phyloP scores from a whole-genome alignment of 1,140 invertebrate species.

The Melitaea cinxia region DNA sequence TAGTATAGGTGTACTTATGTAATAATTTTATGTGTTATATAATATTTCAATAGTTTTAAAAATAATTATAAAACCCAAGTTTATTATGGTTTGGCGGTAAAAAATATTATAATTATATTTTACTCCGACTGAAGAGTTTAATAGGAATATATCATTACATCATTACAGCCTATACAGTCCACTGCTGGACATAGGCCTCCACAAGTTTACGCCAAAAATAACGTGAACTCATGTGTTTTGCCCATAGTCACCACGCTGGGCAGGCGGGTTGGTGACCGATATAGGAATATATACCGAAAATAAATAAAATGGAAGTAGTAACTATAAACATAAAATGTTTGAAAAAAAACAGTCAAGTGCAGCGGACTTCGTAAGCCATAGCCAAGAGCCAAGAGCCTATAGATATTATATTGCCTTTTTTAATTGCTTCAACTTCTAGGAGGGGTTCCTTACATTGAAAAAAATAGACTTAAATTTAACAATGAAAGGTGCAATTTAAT shows the following conservation, averaged over 20 bases:
- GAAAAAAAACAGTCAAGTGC: not conserved
- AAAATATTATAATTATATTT: not conserved
- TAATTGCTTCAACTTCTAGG: constrained; percentile 4
- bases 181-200: no score
- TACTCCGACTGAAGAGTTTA: no score
- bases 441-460: not conserved
- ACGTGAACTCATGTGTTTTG: no score
- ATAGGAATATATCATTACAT: no score
- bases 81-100: not conserved
- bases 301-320: not conserved
- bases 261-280: no score
- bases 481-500: not conserved
- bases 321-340: not conserved
- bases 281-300: not conserved
- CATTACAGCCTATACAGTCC: no score
- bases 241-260: no score
- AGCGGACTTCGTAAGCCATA: not conserved
- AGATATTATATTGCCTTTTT: constrained; percentile 6
- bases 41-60: not conserved
- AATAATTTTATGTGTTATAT: no score
- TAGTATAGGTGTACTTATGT: no score
- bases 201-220: no score
- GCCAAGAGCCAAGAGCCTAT: no score
- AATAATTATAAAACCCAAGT: not conserved
- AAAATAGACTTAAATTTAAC: no score